Base-by-base conservation (phyloP, 2,888 invertebrate genomes). In the Opisthograptis luteolata region DNA sequence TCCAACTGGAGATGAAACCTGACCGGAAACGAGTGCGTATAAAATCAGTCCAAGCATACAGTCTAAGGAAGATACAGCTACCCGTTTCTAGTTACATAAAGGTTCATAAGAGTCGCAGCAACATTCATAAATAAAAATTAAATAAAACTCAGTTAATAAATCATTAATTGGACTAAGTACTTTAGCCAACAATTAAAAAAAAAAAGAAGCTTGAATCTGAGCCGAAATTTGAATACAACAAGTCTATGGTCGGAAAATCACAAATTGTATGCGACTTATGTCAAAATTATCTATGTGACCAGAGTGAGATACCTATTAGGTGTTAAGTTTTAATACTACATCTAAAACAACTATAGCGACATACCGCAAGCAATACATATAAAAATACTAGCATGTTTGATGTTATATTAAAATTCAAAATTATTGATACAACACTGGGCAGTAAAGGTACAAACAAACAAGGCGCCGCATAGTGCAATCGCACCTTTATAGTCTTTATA, bases 91-190 rank as follows among this genome's bases (percentile, higher is more conserved):
- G 63, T 67, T 57, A 63, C 55, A 64, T 42, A 47, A 36, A 17
- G 41, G 37, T 53, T 59, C 58, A 59, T 59, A 62, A 62, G 61
- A 59, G 36, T 47, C 39, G 61, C 59, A 62, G 61, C 61, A 48
- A n/a, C 46, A 72, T 65, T 76, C 73, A 79, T 78, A 81, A 84
- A 54, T 40, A 49, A 54, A 45, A 64, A 67, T 66, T 64, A 62
- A 64, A 65, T 68, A 60, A 61, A 67, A 68, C 65, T 61, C 60
- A 66, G 58, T 62, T 70, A 60, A 63, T 68, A 70, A 72, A 75
- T 73, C 69, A 67, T 41, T 75, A 79, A 72, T 79, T 74, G 47
- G 79, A 70, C 71, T 44, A 78, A 76, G 66, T 79, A 81, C 71
- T 73, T 66, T 62, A 64, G 68, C 65, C 64, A 65, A 71, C 68